Conservation (phyloP, 2,888 invertebrate species). For the Hesperia comma region DNA sequence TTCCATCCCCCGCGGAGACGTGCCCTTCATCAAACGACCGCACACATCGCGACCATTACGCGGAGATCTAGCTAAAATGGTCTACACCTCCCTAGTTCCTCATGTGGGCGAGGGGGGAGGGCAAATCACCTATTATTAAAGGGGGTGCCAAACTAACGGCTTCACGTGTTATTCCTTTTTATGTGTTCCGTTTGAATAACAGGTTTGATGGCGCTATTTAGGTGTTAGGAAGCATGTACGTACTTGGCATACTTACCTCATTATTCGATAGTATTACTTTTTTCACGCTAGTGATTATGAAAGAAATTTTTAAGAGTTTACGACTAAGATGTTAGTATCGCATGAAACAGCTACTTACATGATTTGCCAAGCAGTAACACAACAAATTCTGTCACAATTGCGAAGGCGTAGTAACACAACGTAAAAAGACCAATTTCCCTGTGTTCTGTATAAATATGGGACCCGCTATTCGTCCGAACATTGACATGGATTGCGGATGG, state of each 20-base stretch:
- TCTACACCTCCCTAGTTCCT: conserved; percentile 42
- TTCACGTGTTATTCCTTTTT: conserved; percentile 78
- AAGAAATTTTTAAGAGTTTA: neutral
- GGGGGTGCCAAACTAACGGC: conserved; percentile 80
- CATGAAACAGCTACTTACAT: neutral
- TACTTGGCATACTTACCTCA: conserved; percentile 46
- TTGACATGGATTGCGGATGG: conserved; percentile 44
- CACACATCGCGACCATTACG: conserved; percentile 41
- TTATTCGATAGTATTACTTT: conserved; percentile 35
- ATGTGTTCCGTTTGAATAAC: conserved; percentile 70
- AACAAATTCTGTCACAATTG: neutral
- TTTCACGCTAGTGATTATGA: conserved; percentile 29
- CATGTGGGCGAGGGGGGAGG: conserved; percentile 61
- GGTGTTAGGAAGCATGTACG: conserved; percentile 62
- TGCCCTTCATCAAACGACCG: conserved; percentile 26
- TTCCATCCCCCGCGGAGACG: conserved; percentile 35
- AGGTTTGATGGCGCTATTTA: conserved; percentile 72
- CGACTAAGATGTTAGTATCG: neutral
- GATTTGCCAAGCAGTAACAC: neutral
- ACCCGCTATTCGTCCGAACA: conserved; percentile 35
- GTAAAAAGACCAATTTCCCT: conserved; percentile 18
- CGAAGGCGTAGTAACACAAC: conserved; percentile 28
- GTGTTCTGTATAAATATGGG: conserved; percentile 15
- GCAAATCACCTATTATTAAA: conserved; percentile 79
- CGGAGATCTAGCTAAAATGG: conserved; percentile 58